A percentile compares a stretch with the other conserved stretches of the same genome.
Conservation (phyloP, 1,140 invertebrate species). For the Anagrus nilaparvatae region DNA sequence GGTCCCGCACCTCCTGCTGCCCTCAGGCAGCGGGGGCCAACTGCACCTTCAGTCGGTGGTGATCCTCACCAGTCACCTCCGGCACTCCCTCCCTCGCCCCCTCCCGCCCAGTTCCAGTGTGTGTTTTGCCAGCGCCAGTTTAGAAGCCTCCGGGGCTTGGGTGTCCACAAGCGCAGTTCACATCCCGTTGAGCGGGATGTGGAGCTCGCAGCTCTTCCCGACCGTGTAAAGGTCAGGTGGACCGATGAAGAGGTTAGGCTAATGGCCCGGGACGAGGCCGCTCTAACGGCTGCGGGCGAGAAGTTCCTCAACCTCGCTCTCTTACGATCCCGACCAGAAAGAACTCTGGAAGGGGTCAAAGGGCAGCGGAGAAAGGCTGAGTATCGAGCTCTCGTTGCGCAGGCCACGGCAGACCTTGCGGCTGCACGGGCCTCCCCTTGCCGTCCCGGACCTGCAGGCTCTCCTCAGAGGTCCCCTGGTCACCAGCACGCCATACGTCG, state of each 20-base stretch:
- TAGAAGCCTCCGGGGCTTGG: no score
- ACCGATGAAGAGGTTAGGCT: slow-evolving; percentile 2
- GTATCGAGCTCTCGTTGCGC: neutral
- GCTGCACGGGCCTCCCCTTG: neutral
- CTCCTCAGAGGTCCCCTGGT: neutral
- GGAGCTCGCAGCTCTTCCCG: no score
- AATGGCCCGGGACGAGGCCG: slow-evolving; percentile 5
- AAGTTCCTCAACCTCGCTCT: slow-evolving; percentile 6
- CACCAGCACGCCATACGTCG: neutral
- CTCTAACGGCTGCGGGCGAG: neutral
- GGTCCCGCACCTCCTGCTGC: no score
- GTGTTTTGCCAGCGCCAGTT: no score
- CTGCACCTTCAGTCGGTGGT: no score
- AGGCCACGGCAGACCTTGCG: neutral
- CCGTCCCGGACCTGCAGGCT: no score
- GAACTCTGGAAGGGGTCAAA: slow-evolving; percentile 9
- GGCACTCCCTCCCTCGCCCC: no score
- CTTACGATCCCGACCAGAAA: neutral
- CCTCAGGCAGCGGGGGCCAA: no score
- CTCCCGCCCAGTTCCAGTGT: no score
- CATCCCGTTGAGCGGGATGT: no score
- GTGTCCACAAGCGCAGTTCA: no score
- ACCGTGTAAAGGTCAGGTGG: slow-evolving; percentile 1
- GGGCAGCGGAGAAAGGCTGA: slow-evolving; percentile 4
- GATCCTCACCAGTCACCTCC: no score